Conservation (phyloP, 2,888 invertebrate genomes). For the Rhodophaea formosa region DNA sequence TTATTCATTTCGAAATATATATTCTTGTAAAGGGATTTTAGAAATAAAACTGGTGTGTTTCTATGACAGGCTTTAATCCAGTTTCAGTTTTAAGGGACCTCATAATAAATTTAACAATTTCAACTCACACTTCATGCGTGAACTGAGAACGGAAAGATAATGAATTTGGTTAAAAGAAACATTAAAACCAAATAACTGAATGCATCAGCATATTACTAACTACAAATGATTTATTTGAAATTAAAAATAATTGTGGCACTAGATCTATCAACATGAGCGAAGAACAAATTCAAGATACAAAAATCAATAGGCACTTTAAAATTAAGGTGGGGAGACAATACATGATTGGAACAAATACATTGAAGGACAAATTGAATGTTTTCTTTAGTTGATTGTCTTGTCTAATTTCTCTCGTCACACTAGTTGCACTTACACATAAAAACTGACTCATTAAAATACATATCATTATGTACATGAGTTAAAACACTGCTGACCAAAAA, state of each 20-base stretch:
- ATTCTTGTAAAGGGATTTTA: too few relatives aligned
- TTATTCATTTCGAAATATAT: too few relatives aligned
- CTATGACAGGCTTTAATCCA: slow-evolving; percentile 73
- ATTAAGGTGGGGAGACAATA: slow-evolving; percentile 65
- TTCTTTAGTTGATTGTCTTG: slow-evolving; percentile 52
- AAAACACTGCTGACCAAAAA: slow-evolving; percentile 23
- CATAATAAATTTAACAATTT: slow-evolving; percentile 62
- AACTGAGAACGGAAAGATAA: slow-evolving; percentile 39
- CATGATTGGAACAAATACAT: slow-evolving; percentile 37
- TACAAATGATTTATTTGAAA: slow-evolving; percentile 51
- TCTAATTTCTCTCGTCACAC: slow-evolving; percentile 76
- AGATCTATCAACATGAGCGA: slow-evolving; percentile 48
- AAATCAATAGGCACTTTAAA: slow-evolving; percentile 71
- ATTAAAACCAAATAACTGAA: slow-evolving; percentile 55
- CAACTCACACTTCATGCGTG: slow-evolving; percentile 52
- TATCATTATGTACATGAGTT: slow-evolving; percentile 59
- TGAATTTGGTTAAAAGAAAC: slow-evolving; percentile 54
- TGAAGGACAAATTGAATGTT: slow-evolving; percentile 44
- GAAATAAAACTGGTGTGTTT: slow-evolving; percentile 31
- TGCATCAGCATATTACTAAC: slow-evolving; percentile 57
- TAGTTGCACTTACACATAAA: slow-evolving; percentile 74
- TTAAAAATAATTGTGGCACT: slow-evolving; percentile 51
- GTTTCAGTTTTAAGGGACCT: slow-evolving; percentile 68
- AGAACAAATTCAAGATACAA: slow-evolving; percentile 44
- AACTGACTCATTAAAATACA: slow-evolving; percentile 52